Evolutionary conservation across 2,888 invertebrate genomes (phyloP).

Genomic region (Zhengitettix transpicula): DNA sequence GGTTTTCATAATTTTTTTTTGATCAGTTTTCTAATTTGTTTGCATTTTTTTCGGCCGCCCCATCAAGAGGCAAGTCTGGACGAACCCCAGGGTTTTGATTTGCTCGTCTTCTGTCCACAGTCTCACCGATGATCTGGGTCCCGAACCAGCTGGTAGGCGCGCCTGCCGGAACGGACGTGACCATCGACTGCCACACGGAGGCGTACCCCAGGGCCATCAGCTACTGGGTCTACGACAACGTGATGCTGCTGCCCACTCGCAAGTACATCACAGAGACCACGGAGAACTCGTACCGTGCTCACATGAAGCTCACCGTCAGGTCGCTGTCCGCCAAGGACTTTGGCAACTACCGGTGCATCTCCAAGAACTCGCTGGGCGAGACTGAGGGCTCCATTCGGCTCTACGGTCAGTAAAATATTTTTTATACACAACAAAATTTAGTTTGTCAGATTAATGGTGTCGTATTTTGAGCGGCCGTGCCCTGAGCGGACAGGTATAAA

Average conservation of each 20-base stretch:
- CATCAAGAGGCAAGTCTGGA: too few species aligned
- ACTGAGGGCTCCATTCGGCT: constrained; percentile 84
- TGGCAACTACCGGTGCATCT: constrained; percentile 82
- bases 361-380: constrained; percentile 84
- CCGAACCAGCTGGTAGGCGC: constrained; percentile 87
- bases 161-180: constrained; percentile 77
- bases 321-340: constrained; percentile 72
- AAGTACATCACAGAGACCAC: constrained; percentile 71
- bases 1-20: too few species aligned
- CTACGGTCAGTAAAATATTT: constrained; percentile 45
- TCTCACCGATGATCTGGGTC: constrained; percentile 88
- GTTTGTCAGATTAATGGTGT: too few species aligned
- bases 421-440: too few species aligned
- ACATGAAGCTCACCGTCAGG: constrained; percentile 76
- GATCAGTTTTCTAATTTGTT: too few species aligned
- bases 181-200: constrained; percentile 84
- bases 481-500: too few species aligned
- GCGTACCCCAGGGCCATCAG: constrained; percentile 83
- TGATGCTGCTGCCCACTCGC: constrained; percentile 77
- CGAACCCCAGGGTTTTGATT: too few species aligned
- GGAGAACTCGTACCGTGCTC: constrained; percentile 75
- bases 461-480: too few species aligned
- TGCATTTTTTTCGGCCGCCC: too few species aligned
- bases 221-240: constrained; percentile 82
- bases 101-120: constrained; percentile 35